Percentiles rank a stretch among this genome's conserved stretches.
Evolutionary conservation across 2,888 invertebrate genomes (phyloP).

Genomic region (Drosophila birchii): DNA sequence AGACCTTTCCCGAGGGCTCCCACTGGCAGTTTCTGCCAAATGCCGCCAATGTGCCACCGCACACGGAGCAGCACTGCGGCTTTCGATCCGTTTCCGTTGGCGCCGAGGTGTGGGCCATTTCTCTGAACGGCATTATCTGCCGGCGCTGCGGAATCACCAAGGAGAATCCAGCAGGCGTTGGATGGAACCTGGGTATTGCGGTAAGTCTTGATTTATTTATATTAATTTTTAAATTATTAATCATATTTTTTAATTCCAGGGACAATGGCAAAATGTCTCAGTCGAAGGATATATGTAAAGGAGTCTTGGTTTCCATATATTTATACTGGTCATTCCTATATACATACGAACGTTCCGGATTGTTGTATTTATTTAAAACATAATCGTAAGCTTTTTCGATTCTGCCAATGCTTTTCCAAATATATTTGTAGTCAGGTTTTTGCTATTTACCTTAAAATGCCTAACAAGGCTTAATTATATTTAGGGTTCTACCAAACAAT

Average conservation of each 20-base stretch:
- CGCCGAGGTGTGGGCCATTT: conserved; percentile 91
- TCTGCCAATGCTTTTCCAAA: conserved; percentile 19
- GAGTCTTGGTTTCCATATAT: conserved; percentile 5
- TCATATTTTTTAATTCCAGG: conserved; percentile 83
- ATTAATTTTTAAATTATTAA: not conserved
- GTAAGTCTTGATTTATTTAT: conserved; percentile 52
- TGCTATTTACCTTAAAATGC: not conserved
- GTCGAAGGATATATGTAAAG: conserved; percentile 76
- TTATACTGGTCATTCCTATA: conserved; percentile 25
- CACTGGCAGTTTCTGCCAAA: conserved; percentile 91
- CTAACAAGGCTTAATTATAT: conserved; percentile 2
- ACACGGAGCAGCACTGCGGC: conserved; percentile 85
- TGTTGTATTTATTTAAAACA: conserved; percentile 28
- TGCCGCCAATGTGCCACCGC: conserved; percentile 87
- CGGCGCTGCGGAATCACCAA: conserved; percentile 90
- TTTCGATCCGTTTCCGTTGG: conserved; percentile 91
- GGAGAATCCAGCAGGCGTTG: conserved; percentile 90
- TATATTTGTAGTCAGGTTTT: not conserved
- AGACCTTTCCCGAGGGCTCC: conserved; percentile 92
- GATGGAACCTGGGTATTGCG: conserved; percentile 90
- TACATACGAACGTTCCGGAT: conserved; percentile 21
- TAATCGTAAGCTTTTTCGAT: conserved; percentile 10
- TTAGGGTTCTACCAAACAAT: not conserved
- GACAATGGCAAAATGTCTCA: conserved; percentile 86
- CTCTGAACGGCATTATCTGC: conserved; percentile 89